A percentile compares a stretch with the other conserved stretches of the same genome.
These are phyloP conservation scores for Aphidius colemani DNA, from an alignment of 2,888 invertebrate species.

Conservation along the genomic window DNA sequence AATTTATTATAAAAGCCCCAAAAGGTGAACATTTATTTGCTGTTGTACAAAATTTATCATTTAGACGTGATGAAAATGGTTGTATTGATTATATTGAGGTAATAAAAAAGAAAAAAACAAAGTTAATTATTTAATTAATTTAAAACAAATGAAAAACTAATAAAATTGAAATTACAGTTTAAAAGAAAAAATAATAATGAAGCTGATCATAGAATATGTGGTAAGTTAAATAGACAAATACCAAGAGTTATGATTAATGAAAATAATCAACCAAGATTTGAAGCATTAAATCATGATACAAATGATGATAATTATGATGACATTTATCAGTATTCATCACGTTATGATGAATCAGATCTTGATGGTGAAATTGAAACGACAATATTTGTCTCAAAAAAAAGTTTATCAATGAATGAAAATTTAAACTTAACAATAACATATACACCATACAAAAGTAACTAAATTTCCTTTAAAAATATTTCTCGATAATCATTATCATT, in stretches of 20 bases:
- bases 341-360: slow-evolving; percentile 31
- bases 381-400: slow-evolving; percentile 56
- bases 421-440: slow-evolving; percentile 61
- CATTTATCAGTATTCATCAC: slow-evolving; percentile 33
- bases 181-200: slow-evolving; percentile 45
- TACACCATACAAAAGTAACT: slow-evolving; percentile 60
- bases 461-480: too few species aligned
- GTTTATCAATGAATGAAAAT: slow-evolving; percentile 44
- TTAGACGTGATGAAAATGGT: slow-evolving; percentile 55
- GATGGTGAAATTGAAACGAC: slow-evolving; percentile 57
- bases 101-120: slow-evolving; percentile 10
- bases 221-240: slow-evolving; percentile 48
- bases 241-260: slow-evolving; percentile 33
- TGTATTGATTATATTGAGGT: slow-evolving; percentile 63
- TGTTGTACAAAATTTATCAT: slow-evolving; percentile 62
- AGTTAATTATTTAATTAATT: not conserved
- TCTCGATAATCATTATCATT: not conserved
- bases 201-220: slow-evolving; percentile 51
- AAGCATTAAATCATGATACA: slow-evolving; percentile 30
- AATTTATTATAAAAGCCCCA: slow-evolving; percentile 43
- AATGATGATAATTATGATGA: slow-evolving; percentile 21
- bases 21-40: slow-evolving; percentile 59
- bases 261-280: slow-evolving; percentile 31
- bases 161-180: slow-evolving; percentile 45
- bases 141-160: not conserved